Percentiles rank a stretch among this genome's conserved stretches.
phyloP scores from a whole-genome alignment of 53 echinoderm and acorn worm species.

The Hippasteria phrygiana region DNA sequence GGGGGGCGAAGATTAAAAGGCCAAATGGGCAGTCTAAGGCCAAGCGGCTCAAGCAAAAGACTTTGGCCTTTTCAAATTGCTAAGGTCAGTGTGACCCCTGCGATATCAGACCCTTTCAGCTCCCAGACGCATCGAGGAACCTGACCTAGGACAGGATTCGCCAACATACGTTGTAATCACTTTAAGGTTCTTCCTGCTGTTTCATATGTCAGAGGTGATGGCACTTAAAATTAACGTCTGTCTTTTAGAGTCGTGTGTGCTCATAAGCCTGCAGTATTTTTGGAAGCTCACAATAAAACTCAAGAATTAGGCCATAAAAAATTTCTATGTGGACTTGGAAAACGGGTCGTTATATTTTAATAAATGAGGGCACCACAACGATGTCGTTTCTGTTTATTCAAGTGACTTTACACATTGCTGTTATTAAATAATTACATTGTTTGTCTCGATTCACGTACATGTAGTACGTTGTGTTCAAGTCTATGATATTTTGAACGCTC shows the following conservation, averaged over 20 bases:
- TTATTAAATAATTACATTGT: too few species aligned
- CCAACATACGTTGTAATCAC: not conserved
- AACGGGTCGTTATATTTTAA: too few species aligned
- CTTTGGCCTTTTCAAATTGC: too few species aligned
- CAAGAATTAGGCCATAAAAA: not conserved
- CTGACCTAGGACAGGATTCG: not conserved
- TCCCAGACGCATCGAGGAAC: not conserved
- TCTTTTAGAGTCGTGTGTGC: not conserved
- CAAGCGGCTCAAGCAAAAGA: not conserved
- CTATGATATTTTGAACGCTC: too few species aligned
- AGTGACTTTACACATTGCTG: too few species aligned
- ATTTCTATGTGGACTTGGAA: not conserved
- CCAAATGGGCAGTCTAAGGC: not conserved
- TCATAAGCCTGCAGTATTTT: not conserved
- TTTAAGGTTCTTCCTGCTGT: not conserved
- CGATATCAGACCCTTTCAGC: not conserved
- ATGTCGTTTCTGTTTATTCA: too few species aligned
- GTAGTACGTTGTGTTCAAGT: too few species aligned
- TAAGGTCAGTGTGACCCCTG: not conserved
- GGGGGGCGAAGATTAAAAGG: not conserved
- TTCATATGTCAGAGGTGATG: constrained; percentile 36
- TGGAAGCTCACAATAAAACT: not conserved
- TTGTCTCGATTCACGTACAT: too few species aligned
- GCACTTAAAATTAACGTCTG: not conserved
- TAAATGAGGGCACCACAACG: not conserved